Conservation (phyloP, 2,888 invertebrate genomes). For the Yponomeuta cagnagella region DNA sequence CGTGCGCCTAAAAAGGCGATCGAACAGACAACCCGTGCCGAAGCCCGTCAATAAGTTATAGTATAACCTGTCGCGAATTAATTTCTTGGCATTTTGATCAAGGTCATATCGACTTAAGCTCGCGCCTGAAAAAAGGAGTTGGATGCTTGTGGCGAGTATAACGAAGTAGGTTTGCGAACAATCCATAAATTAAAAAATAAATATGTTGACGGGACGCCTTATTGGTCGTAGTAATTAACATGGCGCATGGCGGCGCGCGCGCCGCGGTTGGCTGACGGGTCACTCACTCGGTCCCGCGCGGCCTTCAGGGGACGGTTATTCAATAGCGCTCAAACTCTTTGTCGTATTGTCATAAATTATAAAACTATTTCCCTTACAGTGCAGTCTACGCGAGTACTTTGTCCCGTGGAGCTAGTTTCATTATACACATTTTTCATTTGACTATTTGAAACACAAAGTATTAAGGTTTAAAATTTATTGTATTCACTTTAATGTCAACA, state of each 20-base stretch:
- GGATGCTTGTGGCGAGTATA: slow-evolving; percentile 45
- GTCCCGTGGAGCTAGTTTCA: background rate
- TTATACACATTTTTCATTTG: too few species aligned
- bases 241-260: slow-evolving; percentile 43
- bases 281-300: slow-evolving; percentile 56
- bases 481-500: too few species aligned
- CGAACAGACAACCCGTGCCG: slow-evolving; percentile 48
- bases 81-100: slow-evolving; percentile 57
- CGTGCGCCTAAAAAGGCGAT: slow-evolving; percentile 62
- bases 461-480: too few species aligned
- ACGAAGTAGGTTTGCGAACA: slow-evolving; percentile 49
- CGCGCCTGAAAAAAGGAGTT: slow-evolving; percentile 37
- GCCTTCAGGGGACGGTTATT: slow-evolving; percentile 60
- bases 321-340: slow-evolving; percentile 25
- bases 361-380: slow-evolving; percentile 4
- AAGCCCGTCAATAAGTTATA: slow-evolving; percentile 45
- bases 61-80: slow-evolving; percentile 52
- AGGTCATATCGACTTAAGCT: slow-evolving; percentile 36
- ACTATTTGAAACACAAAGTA: too few species aligned
- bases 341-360: slow-evolving; percentile 17
- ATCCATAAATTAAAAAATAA: slow-evolving; percentile 58
- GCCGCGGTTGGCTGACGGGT: slow-evolving; percentile 42
- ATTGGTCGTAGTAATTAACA: slow-evolving; percentile 69
- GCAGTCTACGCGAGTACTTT: background rate
- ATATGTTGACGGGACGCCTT: slow-evolving; percentile 62